These are phyloP conservation scores for Enteromius viviparus DNA, from an alignment of 2,797 vertebrate genomes.

Conservation along the genomic window DNA sequence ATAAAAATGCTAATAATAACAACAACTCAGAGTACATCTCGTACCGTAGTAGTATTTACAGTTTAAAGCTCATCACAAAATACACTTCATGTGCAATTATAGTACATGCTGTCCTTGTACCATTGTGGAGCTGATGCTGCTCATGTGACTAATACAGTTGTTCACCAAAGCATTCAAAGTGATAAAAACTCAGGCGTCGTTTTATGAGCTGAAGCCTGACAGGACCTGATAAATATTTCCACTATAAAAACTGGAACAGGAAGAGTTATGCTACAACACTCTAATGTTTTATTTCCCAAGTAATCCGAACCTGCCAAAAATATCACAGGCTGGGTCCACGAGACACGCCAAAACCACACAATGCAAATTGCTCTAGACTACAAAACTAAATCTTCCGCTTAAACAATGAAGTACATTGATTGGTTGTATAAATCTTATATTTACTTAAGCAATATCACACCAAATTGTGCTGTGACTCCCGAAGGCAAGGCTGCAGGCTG, in stretches of 20 bases:
- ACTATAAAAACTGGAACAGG: constrained; percentile 56
- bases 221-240: constrained; percentile 65
- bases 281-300: constrained; percentile 66
- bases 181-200: constrained; percentile 59
- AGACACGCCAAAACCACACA: constrained; percentile 37
- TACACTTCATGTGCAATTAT: neutral
- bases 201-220: constrained; percentile 65
- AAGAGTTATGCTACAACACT: constrained; percentile 55
- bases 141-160: constrained; percentile 62
- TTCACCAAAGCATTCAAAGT: constrained; percentile 64
- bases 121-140: constrained; percentile 39
- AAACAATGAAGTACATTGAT: constrained; percentile 45
- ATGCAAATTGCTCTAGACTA: constrained; percentile 44
- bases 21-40: neutral
- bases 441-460: neutral
- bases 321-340: constrained; percentile 49
- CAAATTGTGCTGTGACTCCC: neutral
- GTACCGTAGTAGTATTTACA: neutral
- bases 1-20: no score
- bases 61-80: neutral
- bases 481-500: neutral
- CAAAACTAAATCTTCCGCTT: constrained; percentile 37
- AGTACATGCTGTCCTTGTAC: constrained; percentile 14
- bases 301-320: constrained; percentile 63
- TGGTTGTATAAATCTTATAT: constrained; percentile 24